phyloP scores from a whole-genome alignment of 2,797 vertebrate genomes.

The Dicrostonyx torquatus region DNA sequence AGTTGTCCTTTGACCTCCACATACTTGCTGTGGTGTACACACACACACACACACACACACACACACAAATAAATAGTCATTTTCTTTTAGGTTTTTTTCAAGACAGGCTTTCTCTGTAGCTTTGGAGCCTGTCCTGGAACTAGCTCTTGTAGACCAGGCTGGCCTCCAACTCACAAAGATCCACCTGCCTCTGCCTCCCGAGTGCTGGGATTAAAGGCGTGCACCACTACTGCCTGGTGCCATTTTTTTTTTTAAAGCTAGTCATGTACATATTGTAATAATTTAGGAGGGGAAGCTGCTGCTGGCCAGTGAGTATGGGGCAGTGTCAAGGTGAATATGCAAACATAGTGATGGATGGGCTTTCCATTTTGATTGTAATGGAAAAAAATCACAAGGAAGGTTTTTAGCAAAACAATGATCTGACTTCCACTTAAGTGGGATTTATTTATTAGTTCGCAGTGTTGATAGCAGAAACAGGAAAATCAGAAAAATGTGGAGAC shows the following conservation, averaged over 20 bases:
- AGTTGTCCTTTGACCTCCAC: not conserved
- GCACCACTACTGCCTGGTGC: too few species aligned
- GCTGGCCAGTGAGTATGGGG: too few species aligned
- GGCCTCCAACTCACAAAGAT: too few species aligned
- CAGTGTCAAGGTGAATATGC: not conserved
- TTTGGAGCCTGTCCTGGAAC: too few species aligned
- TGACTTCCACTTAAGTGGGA: not conserved
- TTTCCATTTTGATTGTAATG: constrained; percentile 40
- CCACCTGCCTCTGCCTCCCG: too few species aligned
- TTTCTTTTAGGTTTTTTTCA: too few species aligned
- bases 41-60: not conserved
- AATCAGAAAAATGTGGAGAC: constrained; percentile 11
- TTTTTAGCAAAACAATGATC: constrained; percentile 7
- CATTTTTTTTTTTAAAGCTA: not conserved
- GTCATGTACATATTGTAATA: not conserved
- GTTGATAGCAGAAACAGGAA: constrained; percentile 49
- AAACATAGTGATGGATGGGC: not conserved
- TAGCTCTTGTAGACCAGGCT: too few species aligned
- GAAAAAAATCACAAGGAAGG: not conserved
- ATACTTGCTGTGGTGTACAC: not conserved
- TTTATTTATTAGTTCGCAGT: not conserved
- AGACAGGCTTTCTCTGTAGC: too few species aligned
- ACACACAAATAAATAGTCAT: not conserved
- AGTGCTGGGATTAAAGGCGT: too few species aligned
- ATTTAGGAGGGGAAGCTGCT: not conserved